phyloP scores from a whole-genome alignment of 2,888 invertebrate species.

The Eilema depressum region DNA sequence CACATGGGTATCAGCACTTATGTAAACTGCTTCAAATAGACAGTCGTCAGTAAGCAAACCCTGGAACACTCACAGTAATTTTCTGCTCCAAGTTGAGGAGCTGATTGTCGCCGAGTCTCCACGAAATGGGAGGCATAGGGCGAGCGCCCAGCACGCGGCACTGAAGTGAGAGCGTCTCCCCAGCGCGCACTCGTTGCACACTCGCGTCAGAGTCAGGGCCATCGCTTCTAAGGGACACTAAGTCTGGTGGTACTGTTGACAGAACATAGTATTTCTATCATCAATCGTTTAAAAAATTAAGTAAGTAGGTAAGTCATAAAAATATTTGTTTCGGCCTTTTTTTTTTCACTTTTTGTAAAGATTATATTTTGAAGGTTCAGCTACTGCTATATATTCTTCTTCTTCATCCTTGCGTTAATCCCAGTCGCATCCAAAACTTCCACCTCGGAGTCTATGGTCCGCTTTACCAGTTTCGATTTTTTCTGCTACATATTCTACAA shows the following conservation, averaged over 20 bases:
- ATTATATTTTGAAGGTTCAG: no score
- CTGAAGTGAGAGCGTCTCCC: slow-evolving; percentile 65
- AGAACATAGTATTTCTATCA: not conserved
- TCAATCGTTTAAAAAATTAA: not conserved
- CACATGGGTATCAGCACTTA: not conserved
- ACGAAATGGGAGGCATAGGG: slow-evolving; percentile 70
- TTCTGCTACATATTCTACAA: no score
- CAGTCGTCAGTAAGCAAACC: not conserved
- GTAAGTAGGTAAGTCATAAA: no score
- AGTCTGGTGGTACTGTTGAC: slow-evolving; percentile 72
- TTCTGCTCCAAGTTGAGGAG: slow-evolving; percentile 71
- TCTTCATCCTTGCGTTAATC: no score
- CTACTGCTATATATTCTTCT: not conserved
- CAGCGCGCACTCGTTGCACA: slow-evolving; percentile 64
- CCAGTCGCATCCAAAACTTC: no score
- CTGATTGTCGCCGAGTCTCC: slow-evolving; percentile 68
- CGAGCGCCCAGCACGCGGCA: slow-evolving; percentile 80
- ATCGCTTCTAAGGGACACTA: slow-evolving; percentile 68
- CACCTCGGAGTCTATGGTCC: no score
- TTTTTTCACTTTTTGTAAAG: no score
- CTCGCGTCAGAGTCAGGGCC: slow-evolving; percentile 47
- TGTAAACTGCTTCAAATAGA: not conserved
- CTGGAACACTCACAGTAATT: slow-evolving; percentile 61
- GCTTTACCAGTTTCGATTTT: no score
- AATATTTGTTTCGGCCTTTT: no score